A percentile compares a stretch with the other conserved stretches of the same genome.
Conservation (phyloP, 2,797 vertebrate species). For the Pangasius mekongensis region DNA sequence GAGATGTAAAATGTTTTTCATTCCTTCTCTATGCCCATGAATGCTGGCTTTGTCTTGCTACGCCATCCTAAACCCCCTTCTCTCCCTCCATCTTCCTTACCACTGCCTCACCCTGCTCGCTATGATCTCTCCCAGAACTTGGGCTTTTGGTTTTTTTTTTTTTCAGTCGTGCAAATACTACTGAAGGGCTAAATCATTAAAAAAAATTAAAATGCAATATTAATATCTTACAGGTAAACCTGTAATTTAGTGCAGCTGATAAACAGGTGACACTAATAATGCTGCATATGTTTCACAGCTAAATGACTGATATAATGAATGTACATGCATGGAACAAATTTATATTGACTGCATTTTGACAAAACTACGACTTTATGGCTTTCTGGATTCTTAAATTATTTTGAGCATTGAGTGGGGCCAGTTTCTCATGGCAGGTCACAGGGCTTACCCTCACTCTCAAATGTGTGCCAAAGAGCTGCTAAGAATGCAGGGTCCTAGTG, state of each 20-base stretch:
- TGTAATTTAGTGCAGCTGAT: neutral
- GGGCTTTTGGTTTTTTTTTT: neutral
- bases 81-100: conserved; percentile 62
- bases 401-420: neutral
- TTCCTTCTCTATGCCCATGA: conserved; percentile 79
- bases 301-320: conserved; percentile 13
- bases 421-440: conserved; percentile 50
- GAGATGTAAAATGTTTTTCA: conserved; percentile 80
- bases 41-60: conserved; percentile 84
- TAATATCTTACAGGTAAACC: neutral
- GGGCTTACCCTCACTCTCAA: conserved; percentile 44
- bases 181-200: neutral
- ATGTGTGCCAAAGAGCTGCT: conserved; percentile 55
- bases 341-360: conserved; percentile 64
- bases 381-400: conserved; percentile 8
- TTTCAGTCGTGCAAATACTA: neutral
- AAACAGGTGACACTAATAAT: conserved; percentile 5
- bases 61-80: conserved; percentile 78
- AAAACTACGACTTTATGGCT: neutral
- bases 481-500: conserved; percentile 56
- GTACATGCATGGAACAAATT: neutral
- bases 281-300: neutral
- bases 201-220: neutral
- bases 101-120: conserved; percentile 64
- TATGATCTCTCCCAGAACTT: conserved; percentile 50